Base-by-base conservation (phyloP, 1,140 invertebrate genomes). In the Epicauta chinensis region DNA sequence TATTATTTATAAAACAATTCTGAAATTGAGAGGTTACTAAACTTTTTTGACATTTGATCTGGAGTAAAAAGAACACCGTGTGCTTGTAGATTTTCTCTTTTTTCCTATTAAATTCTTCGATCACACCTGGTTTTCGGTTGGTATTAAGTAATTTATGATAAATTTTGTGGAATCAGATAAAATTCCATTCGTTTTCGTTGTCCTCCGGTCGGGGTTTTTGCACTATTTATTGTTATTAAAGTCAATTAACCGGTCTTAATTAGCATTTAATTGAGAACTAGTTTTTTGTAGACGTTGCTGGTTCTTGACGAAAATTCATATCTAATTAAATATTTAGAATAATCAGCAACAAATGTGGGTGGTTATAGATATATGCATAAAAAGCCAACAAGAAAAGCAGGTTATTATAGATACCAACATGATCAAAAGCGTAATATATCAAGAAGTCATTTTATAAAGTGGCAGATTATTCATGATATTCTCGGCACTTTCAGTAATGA, bases 361-460 rank as follows among this genome's bases (percentile, higher is more conserved):
- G 45, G 34, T 23, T 17, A 12, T 14, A 37, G 37, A 37, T 47
- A 38, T 47, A 47, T n/a, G 36, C 37, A 17, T 36, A 17, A 17
- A 47, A 37, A 17, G 45, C 32, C 38, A 38, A 47, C 36, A 47
- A 47, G 7, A 5, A 23, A 23, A 23, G 4, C 4, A 23, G 4
- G 23, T 5, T 23, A 23, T 23, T 23, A 23, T 23, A 23, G 23
- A 23, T 23, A 48, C 44, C 42, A 50, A 42, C 45, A 46, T 38
- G 56, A 58, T 59, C 56, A 59, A 55, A 53, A 48, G 39, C 44
- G 51, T 41, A 45, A 59, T 59, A 59, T 55, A 55, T 59, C 56
- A 59, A 51, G 49, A 55, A 59, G 53, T 59, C 52, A 59, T 59
- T 59, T 55, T 55, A 55, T 59, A 55, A 59, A 59, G 56, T 59